Evolutionary conservation across 1,140 invertebrate genomes (phyloP), one percentile per base, ranked within the genome.

Genomic region (Ephestia elutella): DNA sequence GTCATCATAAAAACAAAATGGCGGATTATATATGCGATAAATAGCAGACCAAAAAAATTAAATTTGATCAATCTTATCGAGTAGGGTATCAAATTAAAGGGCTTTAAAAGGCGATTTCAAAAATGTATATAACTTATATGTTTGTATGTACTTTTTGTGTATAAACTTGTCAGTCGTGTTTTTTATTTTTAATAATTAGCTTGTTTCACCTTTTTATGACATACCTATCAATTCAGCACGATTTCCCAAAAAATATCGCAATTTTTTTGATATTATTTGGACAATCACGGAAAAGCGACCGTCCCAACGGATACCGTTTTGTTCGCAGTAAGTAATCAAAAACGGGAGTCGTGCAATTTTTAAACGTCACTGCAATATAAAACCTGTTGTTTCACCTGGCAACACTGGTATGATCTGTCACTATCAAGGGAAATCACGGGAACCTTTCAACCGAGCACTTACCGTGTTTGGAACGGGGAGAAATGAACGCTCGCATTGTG

Each of bases 391-490:
- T 38, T 54, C 53, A 35, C 19, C 54, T 28, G 54, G 54, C n/a
- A 53, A 56, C 35, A 56, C 38, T 20, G 21, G 54, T 8, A 56
- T 56, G 54, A 56, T 56, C 54, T 56, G 54, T 56, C 54, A 35
- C 54, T 56, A 56, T 56, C 54, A 48, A 19, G 54, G 54, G 54
- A 56, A 56, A 56, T 56, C 54, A 35, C 54, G 35, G 32, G 19
- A 56, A 56, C 54, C 48, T 49, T 66, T 56, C 64, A 57, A 59
- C 35, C 56, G 58, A 49, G 54, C 30, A 55, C 57, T 57, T 57
- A 66, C 64, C 57, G 59, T 60, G 54, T 57, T 28, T 50, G 57
- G 62, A 62, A 66, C 57, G 59, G 62, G 60, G 64, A 66, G 62
- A 62, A 66, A 66, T 66, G 64, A 15, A 51, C 56, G 30, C 8